phyloP scores from a whole-genome alignment of 2,888 invertebrate species.

The Drosophila helvetica region DNA sequence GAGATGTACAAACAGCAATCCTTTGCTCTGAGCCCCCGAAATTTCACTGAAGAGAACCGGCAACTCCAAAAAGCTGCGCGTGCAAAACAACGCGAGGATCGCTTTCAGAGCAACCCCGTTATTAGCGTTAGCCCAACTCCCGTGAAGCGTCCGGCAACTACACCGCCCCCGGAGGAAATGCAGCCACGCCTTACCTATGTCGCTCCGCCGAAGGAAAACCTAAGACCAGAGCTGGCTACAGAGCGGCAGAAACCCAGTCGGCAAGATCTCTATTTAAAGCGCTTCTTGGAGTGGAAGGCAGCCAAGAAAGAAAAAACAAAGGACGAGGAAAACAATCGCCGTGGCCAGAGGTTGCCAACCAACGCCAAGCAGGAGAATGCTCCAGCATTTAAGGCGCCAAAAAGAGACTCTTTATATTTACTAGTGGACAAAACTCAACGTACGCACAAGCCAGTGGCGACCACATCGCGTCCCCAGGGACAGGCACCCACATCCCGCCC shows the following conservation, averaged over 20 bases:
- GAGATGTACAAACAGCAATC: constrained; percentile 49
- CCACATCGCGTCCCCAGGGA: too few relatives aligned
- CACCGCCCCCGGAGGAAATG: background rate
- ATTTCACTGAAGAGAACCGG: constrained; percentile 57
- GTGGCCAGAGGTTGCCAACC: background rate
- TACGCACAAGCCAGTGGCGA: too few relatives aligned
- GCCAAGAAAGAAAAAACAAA: constrained; percentile 6
- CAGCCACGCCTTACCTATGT: background rate
- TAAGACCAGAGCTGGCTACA: background rate
- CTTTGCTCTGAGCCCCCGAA: constrained; percentile 40
- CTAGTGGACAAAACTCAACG: constrained; percentile 1
- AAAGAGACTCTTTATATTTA: constrained; percentile 20
- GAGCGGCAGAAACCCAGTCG: constrained; percentile 7
- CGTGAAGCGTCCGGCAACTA: background rate
- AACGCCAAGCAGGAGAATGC: background rate
- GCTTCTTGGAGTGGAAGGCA: constrained; percentile 22
- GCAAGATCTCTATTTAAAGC: constrained; percentile 12
- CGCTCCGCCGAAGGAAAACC: constrained; percentile 45
- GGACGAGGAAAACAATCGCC: constrained; percentile 11
- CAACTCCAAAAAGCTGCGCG: constrained; percentile 54
- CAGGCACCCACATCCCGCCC: background rate
- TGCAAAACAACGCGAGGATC: constrained; percentile 58
- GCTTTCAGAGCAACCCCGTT: constrained; percentile 59
- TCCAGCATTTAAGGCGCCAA: constrained; percentile 1
- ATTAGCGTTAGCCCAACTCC: constrained; percentile 58